Evolutionary conservation across 2,888 invertebrate species (phyloP).

Genomic region (Pseudeuparius sepicola): DNA sequence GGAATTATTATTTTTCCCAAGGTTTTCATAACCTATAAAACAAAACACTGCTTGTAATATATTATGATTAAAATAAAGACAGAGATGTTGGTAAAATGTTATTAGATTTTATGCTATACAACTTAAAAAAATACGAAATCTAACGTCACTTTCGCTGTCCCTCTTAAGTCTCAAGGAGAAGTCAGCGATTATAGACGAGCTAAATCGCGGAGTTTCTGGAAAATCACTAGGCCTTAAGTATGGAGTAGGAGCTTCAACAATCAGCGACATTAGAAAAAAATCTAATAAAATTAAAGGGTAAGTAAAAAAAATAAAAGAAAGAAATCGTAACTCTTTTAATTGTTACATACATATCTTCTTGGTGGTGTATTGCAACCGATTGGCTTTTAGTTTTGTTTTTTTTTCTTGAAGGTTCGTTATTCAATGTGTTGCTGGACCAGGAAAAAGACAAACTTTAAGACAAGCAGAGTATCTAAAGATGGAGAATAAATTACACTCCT

Average conservation of each 20-base stretch:
- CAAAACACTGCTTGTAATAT: no score
- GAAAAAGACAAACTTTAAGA: conserved; percentile 8
- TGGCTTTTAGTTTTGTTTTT: conserved; percentile 7
- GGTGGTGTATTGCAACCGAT: no score
- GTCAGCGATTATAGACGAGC: conserved; percentile 1
- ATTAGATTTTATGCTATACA: no score
- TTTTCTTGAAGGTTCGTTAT: conserved; percentile 7
- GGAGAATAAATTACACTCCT: conserved; percentile 10
- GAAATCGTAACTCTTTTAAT: no score
- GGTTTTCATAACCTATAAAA: no score
- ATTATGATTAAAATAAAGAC: no score
- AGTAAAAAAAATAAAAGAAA: conserved; percentile 4
- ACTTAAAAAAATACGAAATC: no score
- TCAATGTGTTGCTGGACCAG: conserved; percentile 11
- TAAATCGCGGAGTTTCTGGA: background rate
- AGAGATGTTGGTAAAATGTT: no score
- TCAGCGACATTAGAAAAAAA: conserved; percentile 11
- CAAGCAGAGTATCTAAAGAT: conserved; percentile 13
- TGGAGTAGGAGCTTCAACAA: conserved; percentile 12
- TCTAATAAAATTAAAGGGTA: conserved; percentile 9
- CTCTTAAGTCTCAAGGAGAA: no score
- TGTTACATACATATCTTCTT: no score
- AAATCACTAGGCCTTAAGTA: conserved; percentile 6
- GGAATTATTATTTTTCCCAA: no score
- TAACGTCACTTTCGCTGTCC: no score